These are phyloP conservation scores for Gadopsis bispinosus DNA, from an alignment of 2,797 vertebrate genomes.

Conservation along the genomic window DNA sequence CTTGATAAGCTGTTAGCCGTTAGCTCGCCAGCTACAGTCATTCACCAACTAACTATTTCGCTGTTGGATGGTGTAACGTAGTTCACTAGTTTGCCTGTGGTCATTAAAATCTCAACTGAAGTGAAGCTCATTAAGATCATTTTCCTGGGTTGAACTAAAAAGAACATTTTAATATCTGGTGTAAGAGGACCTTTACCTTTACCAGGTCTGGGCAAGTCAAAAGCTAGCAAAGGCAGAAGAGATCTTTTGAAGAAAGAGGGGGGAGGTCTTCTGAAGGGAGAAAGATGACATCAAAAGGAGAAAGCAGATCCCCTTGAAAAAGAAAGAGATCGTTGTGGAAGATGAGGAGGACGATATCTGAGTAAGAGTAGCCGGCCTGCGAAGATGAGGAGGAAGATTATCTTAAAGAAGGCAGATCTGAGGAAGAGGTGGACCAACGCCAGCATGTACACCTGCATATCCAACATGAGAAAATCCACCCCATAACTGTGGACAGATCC, in stretches of 20 bases:
- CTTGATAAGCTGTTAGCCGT: too few relatives aligned
- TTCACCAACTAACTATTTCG: too few relatives aligned
- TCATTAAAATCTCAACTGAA: background rate
- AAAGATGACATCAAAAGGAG: background rate
- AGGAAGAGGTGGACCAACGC: background rate
- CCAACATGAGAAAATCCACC: background rate
- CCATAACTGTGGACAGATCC: background rate
- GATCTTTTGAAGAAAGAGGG: background rate
- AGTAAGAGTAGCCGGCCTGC: background rate
- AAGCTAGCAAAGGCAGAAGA: background rate
- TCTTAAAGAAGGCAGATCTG: constrained; percentile 11
- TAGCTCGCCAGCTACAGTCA: too few relatives aligned
- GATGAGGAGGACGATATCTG: background rate
- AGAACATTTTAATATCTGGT: background rate
- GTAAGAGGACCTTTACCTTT: background rate
- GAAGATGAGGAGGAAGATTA: constrained; percentile 13
- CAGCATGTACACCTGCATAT: too few relatives aligned
- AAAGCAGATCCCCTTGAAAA: background rate
- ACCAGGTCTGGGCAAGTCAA: background rate
- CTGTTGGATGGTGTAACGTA: too few relatives aligned
- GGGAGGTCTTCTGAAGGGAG: background rate
- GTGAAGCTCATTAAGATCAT: too few relatives aligned
- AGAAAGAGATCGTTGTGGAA: constrained; percentile 5
- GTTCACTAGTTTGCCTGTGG: background rate
- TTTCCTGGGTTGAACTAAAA: background rate